Evolutionary conservation across 2,797 vertebrate genomes (phyloP).

Genomic region (Sebastes variabilis): DNA sequence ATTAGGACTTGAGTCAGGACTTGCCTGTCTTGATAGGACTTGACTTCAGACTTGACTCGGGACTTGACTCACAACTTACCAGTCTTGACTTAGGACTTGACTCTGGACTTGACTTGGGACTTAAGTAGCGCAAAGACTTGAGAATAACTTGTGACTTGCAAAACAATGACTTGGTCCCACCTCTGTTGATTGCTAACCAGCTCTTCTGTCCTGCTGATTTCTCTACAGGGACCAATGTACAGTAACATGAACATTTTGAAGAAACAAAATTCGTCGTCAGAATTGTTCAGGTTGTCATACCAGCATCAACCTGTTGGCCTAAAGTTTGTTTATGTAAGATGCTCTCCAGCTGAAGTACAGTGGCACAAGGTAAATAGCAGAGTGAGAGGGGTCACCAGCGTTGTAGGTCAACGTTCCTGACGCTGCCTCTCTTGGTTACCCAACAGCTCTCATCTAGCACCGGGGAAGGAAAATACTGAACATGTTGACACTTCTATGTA

Average conservation of each 20-base stretch:
- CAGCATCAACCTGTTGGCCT: not conserved
- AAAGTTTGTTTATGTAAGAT: not conserved
- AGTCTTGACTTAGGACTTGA: too few relatives aligned
- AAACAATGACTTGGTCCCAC: not conserved
- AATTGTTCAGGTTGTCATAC: not conserved
- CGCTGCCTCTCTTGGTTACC: constrained; percentile 10
- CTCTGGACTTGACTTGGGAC: too few relatives aligned
- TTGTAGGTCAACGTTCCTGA: not conserved
- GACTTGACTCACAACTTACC: not conserved
- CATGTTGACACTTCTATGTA: constrained; percentile 8
- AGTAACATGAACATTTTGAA: not conserved
- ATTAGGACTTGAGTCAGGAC: too few relatives aligned
- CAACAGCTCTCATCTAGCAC: constrained; percentile 26
- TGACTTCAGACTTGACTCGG: not conserved
- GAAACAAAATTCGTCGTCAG: not conserved
- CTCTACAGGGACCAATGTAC: not conserved
- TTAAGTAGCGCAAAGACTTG: not conserved
- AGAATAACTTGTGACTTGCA: not conserved
- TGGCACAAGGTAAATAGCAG: not conserved
- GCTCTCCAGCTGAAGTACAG: constrained; percentile 6
- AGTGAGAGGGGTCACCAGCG: constrained; percentile 13
- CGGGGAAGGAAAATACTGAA: constrained; percentile 9
- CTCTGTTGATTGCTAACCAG: not conserved
- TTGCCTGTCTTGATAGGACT: too few relatives aligned
- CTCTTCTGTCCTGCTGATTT: not conserved